Evolutionary conservation across 2,797 vertebrate genomes (phyloP).

Genomic region (Scolopax bukidnonensis): DNA sequence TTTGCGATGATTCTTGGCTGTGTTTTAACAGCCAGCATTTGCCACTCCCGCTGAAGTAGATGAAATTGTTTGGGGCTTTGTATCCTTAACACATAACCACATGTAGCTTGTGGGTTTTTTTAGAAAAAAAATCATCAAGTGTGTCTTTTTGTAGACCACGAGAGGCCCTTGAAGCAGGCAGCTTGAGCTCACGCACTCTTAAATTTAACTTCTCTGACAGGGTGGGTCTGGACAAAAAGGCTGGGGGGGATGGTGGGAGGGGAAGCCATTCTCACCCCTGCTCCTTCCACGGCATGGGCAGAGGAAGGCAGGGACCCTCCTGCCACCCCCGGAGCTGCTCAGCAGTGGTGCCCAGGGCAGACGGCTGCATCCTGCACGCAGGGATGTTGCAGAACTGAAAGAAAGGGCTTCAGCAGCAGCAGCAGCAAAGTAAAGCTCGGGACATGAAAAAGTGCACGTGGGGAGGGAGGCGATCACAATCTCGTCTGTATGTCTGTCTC

Average conservation of each 20-base stretch:
- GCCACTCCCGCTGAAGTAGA: not conserved
- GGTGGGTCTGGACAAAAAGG: not conserved
- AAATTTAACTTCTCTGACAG: not conserved
- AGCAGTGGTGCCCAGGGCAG: not conserved
- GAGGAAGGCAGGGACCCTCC: not conserved
- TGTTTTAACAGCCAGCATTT: not conserved
- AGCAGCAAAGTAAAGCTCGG: not conserved
- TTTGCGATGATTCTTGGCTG: not conserved
- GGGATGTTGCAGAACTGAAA: not conserved
- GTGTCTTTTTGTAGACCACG: not conserved
- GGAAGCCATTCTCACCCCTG: fast-evolving
- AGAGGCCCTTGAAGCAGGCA: not conserved
- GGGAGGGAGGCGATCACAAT: not conserved
- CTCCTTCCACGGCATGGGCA: fast-evolving
- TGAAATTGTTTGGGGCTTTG: not conserved
- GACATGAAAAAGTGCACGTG: fast-evolving
- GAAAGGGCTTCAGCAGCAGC: not conserved
- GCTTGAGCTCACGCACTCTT: not conserved
- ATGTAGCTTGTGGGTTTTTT: not conserved
- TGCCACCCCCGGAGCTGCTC: not conserved
- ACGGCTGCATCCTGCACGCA: fast-evolving
- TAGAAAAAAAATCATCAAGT: not conserved
- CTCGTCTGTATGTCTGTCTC: not conserved
- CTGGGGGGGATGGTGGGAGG: not conserved
- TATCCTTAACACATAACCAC: not conserved